These are phyloP conservation scores for Catharus fuscescens DNA, from an alignment of 2,113 vertebrate genomes.

Conservation along the genomic window DNA sequence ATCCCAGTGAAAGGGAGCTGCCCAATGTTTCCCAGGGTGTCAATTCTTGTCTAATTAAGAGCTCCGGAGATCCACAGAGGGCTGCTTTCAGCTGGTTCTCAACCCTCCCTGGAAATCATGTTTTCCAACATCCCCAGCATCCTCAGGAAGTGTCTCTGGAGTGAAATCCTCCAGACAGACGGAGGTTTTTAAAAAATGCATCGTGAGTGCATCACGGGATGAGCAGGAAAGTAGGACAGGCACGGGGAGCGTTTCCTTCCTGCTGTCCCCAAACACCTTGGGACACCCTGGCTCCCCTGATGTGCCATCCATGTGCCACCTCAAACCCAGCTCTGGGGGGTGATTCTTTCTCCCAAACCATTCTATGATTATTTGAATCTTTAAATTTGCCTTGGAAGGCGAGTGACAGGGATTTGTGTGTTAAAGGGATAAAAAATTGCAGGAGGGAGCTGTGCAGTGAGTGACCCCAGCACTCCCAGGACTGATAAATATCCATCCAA, in stretches of 20 bases:
- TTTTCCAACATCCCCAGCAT: conserved; percentile 9
- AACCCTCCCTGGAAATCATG: background rate
- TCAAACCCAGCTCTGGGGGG: background rate
- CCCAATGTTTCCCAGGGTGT: background rate
- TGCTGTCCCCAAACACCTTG: background rate
- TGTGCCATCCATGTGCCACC: rapidly evolving
- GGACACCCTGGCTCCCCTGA: background rate
- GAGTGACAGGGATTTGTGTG: rapidly evolving
- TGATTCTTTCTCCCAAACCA: rapidly evolving
- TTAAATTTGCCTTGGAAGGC: background rate
- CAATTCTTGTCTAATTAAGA: conserved; percentile 51
- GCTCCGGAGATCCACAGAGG: background rate
- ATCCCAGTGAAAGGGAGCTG: background rate
- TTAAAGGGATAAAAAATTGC: background rate
- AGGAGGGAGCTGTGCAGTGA: background rate
- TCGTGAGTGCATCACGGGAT: background rate
- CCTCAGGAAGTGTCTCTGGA: background rate
- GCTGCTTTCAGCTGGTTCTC: background rate
- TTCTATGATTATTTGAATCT: background rate
- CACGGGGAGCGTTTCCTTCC: background rate
- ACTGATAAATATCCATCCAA: background rate
- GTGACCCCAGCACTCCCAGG: background rate
- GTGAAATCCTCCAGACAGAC: conserved; percentile 37
- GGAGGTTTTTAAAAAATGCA: conserved; percentile 31
- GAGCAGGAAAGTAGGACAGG: conserved; percentile 56